These are phyloP conservation scores for Colaptes auratus DNA, from an alignment of 2,113 vertebrate genomes.

Conservation along the genomic window DNA sequence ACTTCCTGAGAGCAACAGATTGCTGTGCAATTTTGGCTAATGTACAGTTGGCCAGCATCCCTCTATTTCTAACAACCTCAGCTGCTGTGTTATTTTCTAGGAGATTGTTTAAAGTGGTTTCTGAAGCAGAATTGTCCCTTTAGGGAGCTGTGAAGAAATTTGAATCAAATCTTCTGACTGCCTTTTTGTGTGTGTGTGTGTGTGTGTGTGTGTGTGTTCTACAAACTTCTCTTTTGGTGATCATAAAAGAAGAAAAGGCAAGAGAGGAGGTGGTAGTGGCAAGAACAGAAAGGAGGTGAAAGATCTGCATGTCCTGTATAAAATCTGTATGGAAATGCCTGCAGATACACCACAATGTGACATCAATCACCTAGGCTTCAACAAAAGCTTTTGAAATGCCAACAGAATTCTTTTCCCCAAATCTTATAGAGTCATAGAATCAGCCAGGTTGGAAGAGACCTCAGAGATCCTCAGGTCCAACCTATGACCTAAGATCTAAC, in stretches of 20 bases:
- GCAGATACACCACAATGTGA: not conserved
- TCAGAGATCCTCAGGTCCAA: no score
- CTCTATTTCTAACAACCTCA: not conserved
- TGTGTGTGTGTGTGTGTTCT: not conserved
- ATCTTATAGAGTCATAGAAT: not conserved
- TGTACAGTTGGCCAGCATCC: constrained; percentile 8
- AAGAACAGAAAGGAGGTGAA: not conserved
- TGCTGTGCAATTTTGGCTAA: constrained; percentile 26
- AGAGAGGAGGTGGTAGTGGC: not conserved
- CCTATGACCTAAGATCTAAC: no score
- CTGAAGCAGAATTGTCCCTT: not conserved
- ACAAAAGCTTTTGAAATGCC: not conserved
- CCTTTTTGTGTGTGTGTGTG: not conserved
- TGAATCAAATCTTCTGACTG: not conserved
- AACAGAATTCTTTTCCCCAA: not conserved
- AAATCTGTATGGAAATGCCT: not conserved
- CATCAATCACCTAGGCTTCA: not conserved
- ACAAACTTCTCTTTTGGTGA: not conserved
- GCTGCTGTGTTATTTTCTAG: not conserved
- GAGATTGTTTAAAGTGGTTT: not conserved
- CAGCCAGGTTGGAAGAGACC: no score
- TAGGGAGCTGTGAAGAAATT: not conserved
- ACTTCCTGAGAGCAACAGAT: constrained; percentile 1
- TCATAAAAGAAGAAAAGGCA: not conserved
- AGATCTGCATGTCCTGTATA: not conserved